Evolutionary conservation across 2,113 vertebrate species (phyloP), one percentile per base, ranked within the genome.

Genomic region (Atrichornis clamosus): DNA sequence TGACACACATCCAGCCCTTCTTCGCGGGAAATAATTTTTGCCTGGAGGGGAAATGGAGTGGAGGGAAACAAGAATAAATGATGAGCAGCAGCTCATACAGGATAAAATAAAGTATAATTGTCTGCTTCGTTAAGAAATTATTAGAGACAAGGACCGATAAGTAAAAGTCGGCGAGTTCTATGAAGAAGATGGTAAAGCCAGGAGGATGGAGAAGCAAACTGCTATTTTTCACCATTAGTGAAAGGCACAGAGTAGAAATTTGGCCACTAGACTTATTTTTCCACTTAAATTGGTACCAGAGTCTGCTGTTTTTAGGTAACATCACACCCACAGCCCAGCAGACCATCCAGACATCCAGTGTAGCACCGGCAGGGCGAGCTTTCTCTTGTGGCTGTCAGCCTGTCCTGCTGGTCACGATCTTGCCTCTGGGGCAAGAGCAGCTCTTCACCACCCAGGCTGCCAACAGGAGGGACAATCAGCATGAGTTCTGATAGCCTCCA

Each of bases 11-110:
- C 75, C 68, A 86, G 68, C 56, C 76, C 56, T 47, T 92, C 64
- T 94, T 91, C 87, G 82, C 76, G 75, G 76, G 89, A 96, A 96
- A 58, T 90, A 95, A 93, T 90, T 92, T 82, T 87, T 94, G 90
- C 96, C 96, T 81, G 73, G 53, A 92, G 92, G 76, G 35, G 77
- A 86, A 94, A 84, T 9, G 2, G 81, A 84, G 44, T 32, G 24
- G 72, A 95, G 46, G 55, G 49, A 84, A 94, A 90, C 21, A 68
- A 86, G 50, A 86, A 89, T 6, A 47, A 91, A 86, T 22, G 18
- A 86, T 28, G 59, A 87, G 73, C 89, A 84, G 55, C 56, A 90
- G 37, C n/a, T 52, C 46, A 64, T 33, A 49, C n/a, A 56, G 69
- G 62, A 84, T 80, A 75, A 87, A 91, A 63, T 50, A 89, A 88